Conservation (phyloP, 2,113 vertebrate species). For the Butorides virescens region DNA sequence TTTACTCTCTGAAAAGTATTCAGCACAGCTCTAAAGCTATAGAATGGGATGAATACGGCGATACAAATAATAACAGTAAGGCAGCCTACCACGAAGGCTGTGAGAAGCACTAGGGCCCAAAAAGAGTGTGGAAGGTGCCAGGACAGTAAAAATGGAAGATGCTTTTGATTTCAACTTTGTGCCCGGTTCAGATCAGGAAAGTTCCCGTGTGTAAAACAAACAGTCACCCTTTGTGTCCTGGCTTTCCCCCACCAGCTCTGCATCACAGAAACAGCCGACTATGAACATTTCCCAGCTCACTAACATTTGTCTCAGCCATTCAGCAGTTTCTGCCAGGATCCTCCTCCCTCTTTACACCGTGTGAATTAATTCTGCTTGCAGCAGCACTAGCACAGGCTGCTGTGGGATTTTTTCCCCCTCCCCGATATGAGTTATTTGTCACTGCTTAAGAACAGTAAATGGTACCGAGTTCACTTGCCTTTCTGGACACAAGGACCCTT, state of each 20-base stretch:
- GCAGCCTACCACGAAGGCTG: not conserved
- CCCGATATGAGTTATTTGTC: not conserved
- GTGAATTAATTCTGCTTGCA: constrained; percentile 61
- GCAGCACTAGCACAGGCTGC: constrained; percentile 40
- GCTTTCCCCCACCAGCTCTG: not conserved
- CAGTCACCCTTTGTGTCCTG: not conserved
- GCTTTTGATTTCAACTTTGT: not conserved
- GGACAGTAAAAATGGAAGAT: not conserved
- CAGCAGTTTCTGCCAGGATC: constrained; percentile 48
- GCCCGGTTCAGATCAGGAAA: fast-evolving
- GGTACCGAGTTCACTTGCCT: not conserved
- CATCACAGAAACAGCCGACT: constrained; percentile 22
- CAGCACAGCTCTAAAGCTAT: not conserved
- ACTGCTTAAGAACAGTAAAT: not conserved
- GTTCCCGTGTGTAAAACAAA: not conserved
- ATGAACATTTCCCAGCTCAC: not conserved
- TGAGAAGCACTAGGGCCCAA: not conserved
- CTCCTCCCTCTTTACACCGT: constrained; percentile 17
- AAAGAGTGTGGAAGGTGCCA: not conserved
- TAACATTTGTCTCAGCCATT: constrained; percentile 42
- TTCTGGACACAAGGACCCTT: not conserved
- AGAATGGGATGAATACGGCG: not conserved
- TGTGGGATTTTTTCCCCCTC: not conserved
- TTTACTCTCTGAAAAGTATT: not conserved
- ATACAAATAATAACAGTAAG: not conserved